Percentiles rank a stretch among this genome's conserved stretches.
phyloP scores from a whole-genome alignment of 2,113 vertebrate species.

The Beaufortia kweichowensis region DNA sequence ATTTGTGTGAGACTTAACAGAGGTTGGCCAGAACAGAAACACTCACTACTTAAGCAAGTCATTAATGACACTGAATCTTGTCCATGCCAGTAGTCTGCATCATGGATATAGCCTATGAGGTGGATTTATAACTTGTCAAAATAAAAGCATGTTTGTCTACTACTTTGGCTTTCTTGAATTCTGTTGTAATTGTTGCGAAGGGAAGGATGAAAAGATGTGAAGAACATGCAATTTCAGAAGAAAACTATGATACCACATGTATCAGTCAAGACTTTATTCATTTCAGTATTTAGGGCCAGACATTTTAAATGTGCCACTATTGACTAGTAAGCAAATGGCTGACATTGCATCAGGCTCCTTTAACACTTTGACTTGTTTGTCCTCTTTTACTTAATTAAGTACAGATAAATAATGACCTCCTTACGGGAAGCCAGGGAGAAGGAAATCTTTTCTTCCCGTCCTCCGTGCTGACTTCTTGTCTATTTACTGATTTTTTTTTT shows the following conservation, averaged over 20 bases:
- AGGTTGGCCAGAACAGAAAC: slow-evolving; percentile 43
- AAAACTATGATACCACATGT: slow-evolving; percentile 42
- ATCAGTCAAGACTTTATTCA: slow-evolving; percentile 18
- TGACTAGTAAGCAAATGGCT: slow-evolving; percentile 60
- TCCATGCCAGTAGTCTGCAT: too few species aligned
- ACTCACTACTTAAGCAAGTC: slow-evolving; percentile 34
- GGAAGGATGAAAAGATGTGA: slow-evolving; percentile 18
- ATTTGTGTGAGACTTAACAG: too few species aligned
- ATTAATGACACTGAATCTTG: slow-evolving; percentile 53
- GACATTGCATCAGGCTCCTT: slow-evolving; percentile 50
- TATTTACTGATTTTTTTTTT: background rate
- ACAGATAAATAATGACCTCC: slow-evolving; percentile 69
- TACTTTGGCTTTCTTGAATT: slow-evolving; percentile 71
- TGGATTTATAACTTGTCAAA: slow-evolving; percentile 73
- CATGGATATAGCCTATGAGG: background rate
- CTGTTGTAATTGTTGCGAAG: slow-evolving; percentile 59
- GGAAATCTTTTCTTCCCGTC: slow-evolving; percentile 34
- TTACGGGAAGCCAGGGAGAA: slow-evolving; percentile 61
- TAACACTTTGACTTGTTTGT: slow-evolving; percentile 74
- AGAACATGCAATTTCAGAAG: slow-evolving; percentile 20
- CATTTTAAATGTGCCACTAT: slow-evolving; percentile 58
- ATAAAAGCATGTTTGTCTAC: slow-evolving; percentile 71
- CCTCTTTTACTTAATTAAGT: slow-evolving; percentile 76
- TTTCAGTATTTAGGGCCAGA: slow-evolving; percentile 51
- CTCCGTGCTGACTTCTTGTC: slow-evolving; percentile 15